These are phyloP conservation scores for Akabosia matsudoensis DNA, from an alignment of 1,140 invertebrate genomes.

Conservation along the genomic window DNA sequence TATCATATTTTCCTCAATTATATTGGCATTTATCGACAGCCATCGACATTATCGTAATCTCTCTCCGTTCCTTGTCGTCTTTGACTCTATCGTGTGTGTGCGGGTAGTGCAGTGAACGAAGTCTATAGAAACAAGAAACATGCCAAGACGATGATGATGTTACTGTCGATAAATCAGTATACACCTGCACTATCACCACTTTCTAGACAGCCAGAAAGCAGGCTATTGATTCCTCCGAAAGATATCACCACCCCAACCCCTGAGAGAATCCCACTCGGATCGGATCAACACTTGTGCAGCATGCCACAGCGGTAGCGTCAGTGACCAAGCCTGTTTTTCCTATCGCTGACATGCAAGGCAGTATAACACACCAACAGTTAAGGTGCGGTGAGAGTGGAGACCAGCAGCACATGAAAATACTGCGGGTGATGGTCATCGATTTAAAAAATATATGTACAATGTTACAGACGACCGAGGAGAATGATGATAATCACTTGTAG, in stretches of 20 bases:
- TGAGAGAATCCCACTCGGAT: too few species aligned
- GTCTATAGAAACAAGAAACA: background rate
- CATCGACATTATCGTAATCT: background rate
- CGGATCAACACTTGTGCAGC: background rate
- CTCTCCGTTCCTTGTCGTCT: background rate
- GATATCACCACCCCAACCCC: background rate
- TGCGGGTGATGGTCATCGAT: background rate
- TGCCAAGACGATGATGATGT: background rate
- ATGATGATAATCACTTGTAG: constrained; percentile 17
- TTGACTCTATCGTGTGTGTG: background rate
- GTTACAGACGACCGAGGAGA: background rate
- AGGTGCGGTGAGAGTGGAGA: background rate
- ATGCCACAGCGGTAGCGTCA: background rate
- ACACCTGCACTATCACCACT: background rate
- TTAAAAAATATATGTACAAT: background rate
- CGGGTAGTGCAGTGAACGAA: background rate
- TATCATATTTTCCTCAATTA: background rate
- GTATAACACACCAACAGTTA: background rate
- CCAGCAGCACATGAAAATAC: too few species aligned
- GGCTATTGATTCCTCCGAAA: background rate
- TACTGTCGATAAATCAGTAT: background rate
- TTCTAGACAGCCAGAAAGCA: too few species aligned
- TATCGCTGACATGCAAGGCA: background rate
- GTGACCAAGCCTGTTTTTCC: constrained; percentile 8
- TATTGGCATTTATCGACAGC: background rate